Base-by-base conservation (phyloP, 2,888 invertebrate genomes). In the Rutpela maculata region DNA sequence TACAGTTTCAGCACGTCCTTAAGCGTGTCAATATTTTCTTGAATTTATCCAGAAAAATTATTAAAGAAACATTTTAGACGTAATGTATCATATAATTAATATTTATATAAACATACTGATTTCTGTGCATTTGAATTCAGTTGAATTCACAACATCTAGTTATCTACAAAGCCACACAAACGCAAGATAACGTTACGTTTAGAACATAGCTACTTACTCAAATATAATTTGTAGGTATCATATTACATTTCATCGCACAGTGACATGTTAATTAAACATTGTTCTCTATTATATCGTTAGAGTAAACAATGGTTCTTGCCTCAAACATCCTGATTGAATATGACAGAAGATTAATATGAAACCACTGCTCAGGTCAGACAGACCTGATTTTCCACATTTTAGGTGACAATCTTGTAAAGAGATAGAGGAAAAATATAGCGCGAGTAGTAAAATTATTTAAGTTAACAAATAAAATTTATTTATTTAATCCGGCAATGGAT, bases 231-330 rank as follows among this genome's bases (percentile, higher is more conserved):
- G 69, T 69, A 69, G 57, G 69, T 57, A 69, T 69, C 69, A 38
- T 69, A 59, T 69, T 69, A 57, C 69, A 69, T 69, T 69, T 69
- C 69, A 59, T 69, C 69, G 31, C 69, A 59, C 69, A 69, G 69
- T 69, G 69, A 69, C 69, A 69, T 35, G 69, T 69, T 69, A 69
- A 69, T 69, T 69, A 69, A 69, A 69, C 69, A 69, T 69, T 69
- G 67, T 68, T 68, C 67, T 26, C 56, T 57, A 35, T 1, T 15
- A 55, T 68, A 56, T 69, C 69, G 57, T 69, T 69, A 69, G 57
- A 59, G 69, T 69, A 69, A 69, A 69, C 69, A 69, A 69, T 69
- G 69, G 69, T 18, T 26, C 18, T 18, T 26, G 57, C 69, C 35
- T 18, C 35, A 59, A 69, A 35, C 69, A 19, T 65, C 69, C 35